phyloP scores from a whole-genome alignment of 2,113 vertebrate species.

The Ranitomeya variabilis region DNA sequence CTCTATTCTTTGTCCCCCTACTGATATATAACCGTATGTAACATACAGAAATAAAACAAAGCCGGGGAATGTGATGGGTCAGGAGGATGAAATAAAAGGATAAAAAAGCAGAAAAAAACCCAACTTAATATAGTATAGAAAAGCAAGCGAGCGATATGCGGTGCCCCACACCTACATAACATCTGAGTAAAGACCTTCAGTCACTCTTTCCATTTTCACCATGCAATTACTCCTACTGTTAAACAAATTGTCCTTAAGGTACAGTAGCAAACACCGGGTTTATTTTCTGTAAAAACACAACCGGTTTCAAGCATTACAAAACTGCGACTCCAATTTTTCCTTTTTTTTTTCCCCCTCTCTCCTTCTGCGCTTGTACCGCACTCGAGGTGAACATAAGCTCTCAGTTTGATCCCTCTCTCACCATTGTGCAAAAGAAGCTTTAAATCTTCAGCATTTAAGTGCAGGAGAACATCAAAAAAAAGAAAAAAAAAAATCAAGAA shows the following conservation, averaged over 20 bases:
- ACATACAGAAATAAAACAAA: constrained; percentile 95
- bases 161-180: constrained; percentile 94
- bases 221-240: constrained; percentile 90
- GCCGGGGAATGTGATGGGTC: constrained; percentile 51
- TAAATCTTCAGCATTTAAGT: constrained; percentile 63
- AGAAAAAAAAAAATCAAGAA: constrained; percentile 20
- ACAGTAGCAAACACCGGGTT: constrained; percentile 72
- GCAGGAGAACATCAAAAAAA: constrained; percentile 62
- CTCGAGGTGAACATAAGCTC: constrained; percentile 62
- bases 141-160: constrained; percentile 91
- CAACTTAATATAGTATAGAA: constrained; percentile 86
- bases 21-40: constrained; percentile 98
- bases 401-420: constrained; percentile 61
- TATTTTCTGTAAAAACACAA: constrained; percentile 73
- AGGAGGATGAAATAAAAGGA: constrained; percentile 59
- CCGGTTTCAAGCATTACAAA: constrained; percentile 44
- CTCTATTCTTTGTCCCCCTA: constrained; percentile 90
- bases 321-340: constrained; percentile 37
- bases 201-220: constrained; percentile 94
- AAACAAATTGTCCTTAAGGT: constrained; percentile 87
- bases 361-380: constrained; percentile 59
- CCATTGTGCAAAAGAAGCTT: constrained; percentile 64
- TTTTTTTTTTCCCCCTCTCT: constrained; percentile 7
- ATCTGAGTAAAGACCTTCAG: constrained; percentile 95
- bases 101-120: constrained; percentile 98